Base-by-base conservation (phyloP, 2,888 invertebrate genomes). In the Candidula unifasciata region DNA sequence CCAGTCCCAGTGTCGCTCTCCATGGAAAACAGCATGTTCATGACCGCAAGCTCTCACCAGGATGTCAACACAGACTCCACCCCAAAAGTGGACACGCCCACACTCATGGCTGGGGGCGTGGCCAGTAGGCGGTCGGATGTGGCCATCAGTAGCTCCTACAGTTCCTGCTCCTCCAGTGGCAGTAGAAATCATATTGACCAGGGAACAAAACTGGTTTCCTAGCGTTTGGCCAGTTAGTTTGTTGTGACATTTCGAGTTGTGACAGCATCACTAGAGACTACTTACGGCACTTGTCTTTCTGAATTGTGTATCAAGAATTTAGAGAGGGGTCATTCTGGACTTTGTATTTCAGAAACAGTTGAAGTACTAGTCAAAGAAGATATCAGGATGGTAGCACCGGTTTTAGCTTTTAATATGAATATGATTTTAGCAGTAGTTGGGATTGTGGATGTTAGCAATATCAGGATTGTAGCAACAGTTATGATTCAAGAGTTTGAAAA, bases 1-100 rank as follows among this genome's bases (percentile, higher is more conserved):
- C 88, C 90, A 5, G 78, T 86, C 18, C 88, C 89, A 6, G 82
- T 88, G 1, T 86, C 89, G 68, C 10, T 54, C 68, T 84, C 84
- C n/a, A 80, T 84, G 80, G 85, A 85, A 44, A 85, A 80, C 81
- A 81, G 77, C 30, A 21, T 77, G n/a, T 81, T 81, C 33, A 66
- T 85, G 77, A 27, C 60, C 16, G 37, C 85, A 30, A 60, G 54
- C 33, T 30, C 37, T 0, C 33, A 69, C 52, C 71, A 24, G 3
- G 71, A 78, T 27, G 18, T 44, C 27, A 73, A 79, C 27, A 6
- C 68, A 27, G 76, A 84, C 0, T n/a, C 37, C 13, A 35, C 33
- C n/a, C 8, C 74, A 24, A 37, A 35, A 52, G 54, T 69, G 52
- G 85, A 80, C 68, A 60, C 73, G 30, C 74, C 85, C n/a, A 44